These are phyloP conservation scores for Drosophila buzzatii DNA, from an alignment of 2,888 invertebrate species.

Conservation along the genomic window DNA sequence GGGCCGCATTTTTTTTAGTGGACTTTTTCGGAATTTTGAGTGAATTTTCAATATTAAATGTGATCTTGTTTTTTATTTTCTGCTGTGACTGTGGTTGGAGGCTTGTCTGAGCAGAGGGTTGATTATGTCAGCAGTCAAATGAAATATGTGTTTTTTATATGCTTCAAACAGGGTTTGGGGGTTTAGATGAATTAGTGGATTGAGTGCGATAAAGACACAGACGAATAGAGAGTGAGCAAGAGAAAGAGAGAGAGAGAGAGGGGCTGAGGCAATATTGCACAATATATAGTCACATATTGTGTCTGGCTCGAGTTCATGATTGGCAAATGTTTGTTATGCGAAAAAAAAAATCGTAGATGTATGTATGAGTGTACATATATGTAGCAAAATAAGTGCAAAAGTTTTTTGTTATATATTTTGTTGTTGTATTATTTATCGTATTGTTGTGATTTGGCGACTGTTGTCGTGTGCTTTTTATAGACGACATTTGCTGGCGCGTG, in stretches of 20 bases:
- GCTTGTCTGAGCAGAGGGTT: constrained; percentile 45
- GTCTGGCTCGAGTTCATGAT: constrained; percentile 53
- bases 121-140: constrained; percentile 55
- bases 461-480: constrained; percentile 59
- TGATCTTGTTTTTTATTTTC: constrained; percentile 8
- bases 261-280: constrained; percentile 33
- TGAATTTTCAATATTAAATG: constrained; percentile 33
- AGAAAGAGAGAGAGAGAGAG: not conserved
- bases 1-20: not conserved
- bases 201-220: constrained; percentile 1
- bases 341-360: constrained; percentile 5
- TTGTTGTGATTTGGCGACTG: constrained; percentile 48
- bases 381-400: constrained; percentile 56
- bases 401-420: constrained; percentile 29
- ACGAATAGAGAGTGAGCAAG: not conserved
- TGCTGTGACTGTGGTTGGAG: constrained; percentile 4
- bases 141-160: constrained; percentile 55
- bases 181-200: constrained; percentile 34
- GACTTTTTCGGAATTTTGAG: constrained; percentile 22
- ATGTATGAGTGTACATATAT: not conserved
- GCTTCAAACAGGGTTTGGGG: constrained; percentile 26
- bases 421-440: constrained; percentile 40
- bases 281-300: constrained; percentile 38
- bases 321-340: constrained; percentile 39
- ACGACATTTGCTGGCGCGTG: constrained; percentile 71